Conservation (phyloP, 2,113 vertebrate genomes). For the Cebus imitator region DNA sequence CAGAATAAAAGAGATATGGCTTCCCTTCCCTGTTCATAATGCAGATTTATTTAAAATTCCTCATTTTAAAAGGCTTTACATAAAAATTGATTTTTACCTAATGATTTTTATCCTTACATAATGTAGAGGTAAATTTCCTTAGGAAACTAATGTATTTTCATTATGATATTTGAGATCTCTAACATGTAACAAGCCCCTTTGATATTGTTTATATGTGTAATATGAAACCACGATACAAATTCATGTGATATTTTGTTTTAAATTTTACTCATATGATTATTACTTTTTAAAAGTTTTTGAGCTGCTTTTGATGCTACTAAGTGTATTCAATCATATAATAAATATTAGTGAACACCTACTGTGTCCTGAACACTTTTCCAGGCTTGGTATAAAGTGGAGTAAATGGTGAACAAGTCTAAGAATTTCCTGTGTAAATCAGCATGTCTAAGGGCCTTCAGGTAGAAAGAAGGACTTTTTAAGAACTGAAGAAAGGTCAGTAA, state of each 20-base stretch:
- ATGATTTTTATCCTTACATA: neutral
- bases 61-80: conserved; percentile 1
- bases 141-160: neutral
- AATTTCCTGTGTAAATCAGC: neutral
- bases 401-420: neutral
- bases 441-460: neutral
- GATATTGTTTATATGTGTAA: neutral
- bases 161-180: neutral
- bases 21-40: neutral
- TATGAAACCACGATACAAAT: neutral
- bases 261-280: neutral
- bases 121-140: neutral
- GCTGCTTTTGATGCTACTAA: neutral
- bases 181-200: neutral
- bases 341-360: neutral
- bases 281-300: neutral
- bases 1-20: neutral
- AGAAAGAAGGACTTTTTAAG: neutral
- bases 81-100: neutral
- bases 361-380: neutral
- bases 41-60: conserved; percentile 25
- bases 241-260: neutral
- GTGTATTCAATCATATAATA: neutral
- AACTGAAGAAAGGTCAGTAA: neutral
- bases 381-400: neutral